Percentiles rank a stretch among this genome's conserved stretches.
These are phyloP conservation scores for Phacellophora camtschatica DNA, from an alignment of 30 jellyfish, hydroid and myxozoan genomes.

Conservation along the genomic window DNA sequence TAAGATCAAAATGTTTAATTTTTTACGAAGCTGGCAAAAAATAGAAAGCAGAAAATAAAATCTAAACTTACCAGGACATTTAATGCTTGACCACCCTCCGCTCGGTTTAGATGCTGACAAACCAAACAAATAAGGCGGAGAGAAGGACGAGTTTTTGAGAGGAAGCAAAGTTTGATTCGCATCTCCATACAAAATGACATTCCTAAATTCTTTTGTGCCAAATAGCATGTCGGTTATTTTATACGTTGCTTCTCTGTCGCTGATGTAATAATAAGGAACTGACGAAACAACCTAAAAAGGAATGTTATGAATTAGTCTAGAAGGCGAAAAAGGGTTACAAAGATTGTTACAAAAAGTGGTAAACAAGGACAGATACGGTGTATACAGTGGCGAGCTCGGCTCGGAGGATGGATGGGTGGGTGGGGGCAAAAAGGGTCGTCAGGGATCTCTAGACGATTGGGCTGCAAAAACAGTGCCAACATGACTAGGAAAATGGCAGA, in stretches of 20 bases:
- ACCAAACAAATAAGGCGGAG: slow-evolving; percentile 78
- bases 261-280: slow-evolving; percentile 47
- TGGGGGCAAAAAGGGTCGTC: no score
- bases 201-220: slow-evolving; percentile 62
- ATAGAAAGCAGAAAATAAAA: no score
- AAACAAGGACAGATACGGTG: no score
- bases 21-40: no score
- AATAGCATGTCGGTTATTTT: slow-evolving; percentile 30
- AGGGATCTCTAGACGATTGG: no score
- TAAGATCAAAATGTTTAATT: no score
- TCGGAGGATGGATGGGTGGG: no score
- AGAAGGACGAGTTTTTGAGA: slow-evolving; percentile 18
- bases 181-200: slow-evolving; percentile 52
- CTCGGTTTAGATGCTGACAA: slow-evolving; percentile 81
- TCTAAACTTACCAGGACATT: slow-evolving; percentile 87
- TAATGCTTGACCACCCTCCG: slow-evolving; percentile 89
- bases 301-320: background rate
- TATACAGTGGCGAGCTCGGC: no score
- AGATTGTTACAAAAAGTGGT: no score
- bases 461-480: no score
- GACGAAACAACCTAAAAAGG: slow-evolving; percentile 72
- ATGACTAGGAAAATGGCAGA: no score
- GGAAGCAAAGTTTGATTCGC: background rate
- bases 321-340: background rate
- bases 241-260: slow-evolving; percentile 95